Percentiles rank a stretch among this genome's conserved stretches.
Conservation (phyloP, 2,888 invertebrate species). For the Erannis defoliaria region DNA sequence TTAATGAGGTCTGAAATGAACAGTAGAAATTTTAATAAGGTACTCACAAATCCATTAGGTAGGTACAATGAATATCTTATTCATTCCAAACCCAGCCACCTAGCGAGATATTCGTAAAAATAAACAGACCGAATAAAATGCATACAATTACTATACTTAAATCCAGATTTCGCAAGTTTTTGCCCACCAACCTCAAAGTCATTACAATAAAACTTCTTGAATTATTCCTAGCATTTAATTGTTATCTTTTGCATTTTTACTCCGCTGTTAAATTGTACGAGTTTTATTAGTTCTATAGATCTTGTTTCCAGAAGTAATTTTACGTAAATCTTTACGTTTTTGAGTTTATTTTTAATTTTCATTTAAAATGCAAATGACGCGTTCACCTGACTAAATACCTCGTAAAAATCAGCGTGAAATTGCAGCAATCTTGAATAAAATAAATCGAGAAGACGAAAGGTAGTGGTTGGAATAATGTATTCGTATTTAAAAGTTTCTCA, state of each 20-base stretch:
- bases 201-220: constrained; percentile 23
- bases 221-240: constrained; percentile 20
- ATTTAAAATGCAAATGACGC: constrained; percentile 27
- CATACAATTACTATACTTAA: constrained; percentile 22
- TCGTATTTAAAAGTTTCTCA: neutral
- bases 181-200: constrained; percentile 8
- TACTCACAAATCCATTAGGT: constrained; percentile 16
- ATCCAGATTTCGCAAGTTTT: constrained; percentile 19
- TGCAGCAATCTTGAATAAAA: constrained; percentile 6
- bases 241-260: constrained; percentile 26
- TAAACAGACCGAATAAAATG: constrained; percentile 32
- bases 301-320: constrained; percentile 10
- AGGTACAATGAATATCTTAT: constrained; percentile 11
- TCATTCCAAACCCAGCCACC: constrained; percentile 3
- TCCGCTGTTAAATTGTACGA: constrained; percentile 12
- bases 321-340: constrained; percentile 13
- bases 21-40: constrained; percentile 1
- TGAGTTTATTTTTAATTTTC: constrained; percentile 11
- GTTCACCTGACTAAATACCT: constrained; percentile 37
- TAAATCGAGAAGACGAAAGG: constrained; percentile 3
- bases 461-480: neutral
- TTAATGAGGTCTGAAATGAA: constrained; percentile 16
- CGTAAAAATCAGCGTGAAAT: constrained; percentile 6
- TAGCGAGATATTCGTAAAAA: constrained; percentile 17
- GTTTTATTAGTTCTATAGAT: constrained; percentile 4